phyloP scores from a whole-genome alignment of 1,140 invertebrate genomes.

The Calliphora vicina region DNA sequence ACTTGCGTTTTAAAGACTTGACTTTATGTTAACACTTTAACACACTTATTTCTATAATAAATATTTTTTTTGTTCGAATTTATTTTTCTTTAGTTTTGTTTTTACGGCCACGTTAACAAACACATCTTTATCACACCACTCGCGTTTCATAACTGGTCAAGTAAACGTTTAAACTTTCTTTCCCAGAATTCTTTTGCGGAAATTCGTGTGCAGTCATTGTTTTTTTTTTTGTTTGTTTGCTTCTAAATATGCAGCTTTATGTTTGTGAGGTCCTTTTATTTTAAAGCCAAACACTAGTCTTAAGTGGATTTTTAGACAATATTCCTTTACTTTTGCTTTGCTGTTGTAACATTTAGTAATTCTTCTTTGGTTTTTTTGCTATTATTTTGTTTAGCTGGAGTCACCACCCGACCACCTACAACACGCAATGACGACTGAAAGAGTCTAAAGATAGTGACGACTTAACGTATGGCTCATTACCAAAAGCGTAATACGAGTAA shows the following conservation, averaged over 20 bases:
- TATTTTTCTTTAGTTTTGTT: neutral
- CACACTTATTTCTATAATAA: neutral
- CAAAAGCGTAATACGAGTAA: neutral
- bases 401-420: constrained; percentile 7
- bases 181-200: neutral
- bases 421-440: constrained; percentile 8
- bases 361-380: neutral
- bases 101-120: neutral
- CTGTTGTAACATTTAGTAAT: neutral
- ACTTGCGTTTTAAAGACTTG: too few species aligned
- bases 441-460: constrained; percentile 15
- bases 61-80: neutral
- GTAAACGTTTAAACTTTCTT: neutral
- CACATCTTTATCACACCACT: constrained; percentile 25
- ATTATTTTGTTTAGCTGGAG: neutral
- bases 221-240: neutral
- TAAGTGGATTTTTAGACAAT: neutral
- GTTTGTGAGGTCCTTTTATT: neutral
- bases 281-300: neutral
- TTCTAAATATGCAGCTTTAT: neutral
- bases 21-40: neutral
- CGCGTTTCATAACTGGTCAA: constrained; percentile 30
- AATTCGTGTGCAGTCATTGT: neutral
- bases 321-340: neutral
- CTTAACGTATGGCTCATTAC: constrained; percentile 15